A percentile compares a stretch with the other conserved stretches of the same genome.
Conservation (phyloP, 2,888 invertebrate species). For the Agrotis segetum region DNA sequence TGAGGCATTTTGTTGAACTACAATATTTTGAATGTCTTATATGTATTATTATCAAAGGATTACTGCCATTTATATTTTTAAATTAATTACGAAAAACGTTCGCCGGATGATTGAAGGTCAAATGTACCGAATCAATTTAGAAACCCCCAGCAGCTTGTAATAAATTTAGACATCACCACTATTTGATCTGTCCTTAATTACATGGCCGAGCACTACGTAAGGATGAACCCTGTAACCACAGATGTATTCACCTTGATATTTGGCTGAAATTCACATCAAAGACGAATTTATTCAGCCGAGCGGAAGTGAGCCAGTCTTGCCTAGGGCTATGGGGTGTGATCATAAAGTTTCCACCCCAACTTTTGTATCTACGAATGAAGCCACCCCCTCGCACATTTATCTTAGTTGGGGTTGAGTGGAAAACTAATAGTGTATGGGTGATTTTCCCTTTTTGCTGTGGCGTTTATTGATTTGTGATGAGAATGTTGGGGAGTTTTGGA, state of each 20-base stretch:
- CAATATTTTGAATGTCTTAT: no score
- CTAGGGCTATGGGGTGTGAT: slow-evolving; percentile 39
- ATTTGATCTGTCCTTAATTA: background rate
- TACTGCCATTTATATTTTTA: no score
- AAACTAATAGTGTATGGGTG: slow-evolving; percentile 56
- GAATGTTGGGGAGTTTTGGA: background rate
- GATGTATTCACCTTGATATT: slow-evolving; percentile 36
- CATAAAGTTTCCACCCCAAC: slow-evolving; percentile 59
- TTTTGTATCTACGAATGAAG: slow-evolving; percentile 35
- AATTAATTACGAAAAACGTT: no score
- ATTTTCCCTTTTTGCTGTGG: slow-evolving; percentile 39
- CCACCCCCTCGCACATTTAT: slow-evolving; percentile 52
- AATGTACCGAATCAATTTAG: background rate
- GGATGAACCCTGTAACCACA: background rate
- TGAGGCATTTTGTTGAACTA: no score
- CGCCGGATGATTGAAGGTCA: background rate
- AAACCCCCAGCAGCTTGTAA: no score
- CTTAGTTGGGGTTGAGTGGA: slow-evolving; percentile 47
- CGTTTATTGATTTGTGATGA: slow-evolving; percentile 32
- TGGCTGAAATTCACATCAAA: slow-evolving; percentile 52
- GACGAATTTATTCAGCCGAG: slow-evolving; percentile 37
- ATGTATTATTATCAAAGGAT: no score
- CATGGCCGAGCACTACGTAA: background rate
- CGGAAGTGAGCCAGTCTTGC: slow-evolving; percentile 44
- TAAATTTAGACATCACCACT: background rate